Percentiles rank a stretch among this genome's conserved stretches.
Conservation (phyloP, 2,797 vertebrate species). For the Typhlichthys subterraneus region DNA sequence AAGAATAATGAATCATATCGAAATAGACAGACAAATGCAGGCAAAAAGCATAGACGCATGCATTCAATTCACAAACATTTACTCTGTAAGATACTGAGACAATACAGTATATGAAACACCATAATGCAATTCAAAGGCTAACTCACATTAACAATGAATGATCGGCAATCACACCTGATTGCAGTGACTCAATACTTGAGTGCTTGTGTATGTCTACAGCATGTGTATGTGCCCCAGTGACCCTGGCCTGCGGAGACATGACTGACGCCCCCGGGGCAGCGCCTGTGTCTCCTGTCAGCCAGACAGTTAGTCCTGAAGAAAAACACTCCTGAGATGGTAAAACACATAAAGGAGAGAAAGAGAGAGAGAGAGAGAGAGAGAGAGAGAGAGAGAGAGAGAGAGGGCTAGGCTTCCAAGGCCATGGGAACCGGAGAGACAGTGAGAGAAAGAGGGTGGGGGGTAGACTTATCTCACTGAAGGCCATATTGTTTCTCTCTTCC, state of each 20-base stretch:
- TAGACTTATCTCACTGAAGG: constrained; percentile 48
- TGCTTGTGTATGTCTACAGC: background rate
- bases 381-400: constrained; percentile 19
- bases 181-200: background rate
- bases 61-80: too few relatives aligned
- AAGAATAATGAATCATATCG: too few relatives aligned
- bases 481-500: constrained; percentile 81
- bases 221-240: constrained; percentile 2
- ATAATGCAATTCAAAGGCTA: too few relatives aligned
- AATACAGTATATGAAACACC: too few relatives aligned
- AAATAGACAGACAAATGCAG: too few relatives aligned
- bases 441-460: constrained; percentile 7
- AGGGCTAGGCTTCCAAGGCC: background rate
- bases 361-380: constrained; percentile 7
- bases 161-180: too few relatives aligned
- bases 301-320: background rate
- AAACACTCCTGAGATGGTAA: background rate
- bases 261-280: constrained; percentile 4
- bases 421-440: constrained; percentile 17
- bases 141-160: too few relatives aligned
- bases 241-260: constrained; percentile 26
- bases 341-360: background rate
- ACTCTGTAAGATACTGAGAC: too few relatives aligned
- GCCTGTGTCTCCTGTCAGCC: constrained; percentile 8
- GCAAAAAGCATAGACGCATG: too few relatives aligned